Conservation (phyloP, 1,140 invertebrate genomes). For the Pectinophora gossypiella region DNA sequence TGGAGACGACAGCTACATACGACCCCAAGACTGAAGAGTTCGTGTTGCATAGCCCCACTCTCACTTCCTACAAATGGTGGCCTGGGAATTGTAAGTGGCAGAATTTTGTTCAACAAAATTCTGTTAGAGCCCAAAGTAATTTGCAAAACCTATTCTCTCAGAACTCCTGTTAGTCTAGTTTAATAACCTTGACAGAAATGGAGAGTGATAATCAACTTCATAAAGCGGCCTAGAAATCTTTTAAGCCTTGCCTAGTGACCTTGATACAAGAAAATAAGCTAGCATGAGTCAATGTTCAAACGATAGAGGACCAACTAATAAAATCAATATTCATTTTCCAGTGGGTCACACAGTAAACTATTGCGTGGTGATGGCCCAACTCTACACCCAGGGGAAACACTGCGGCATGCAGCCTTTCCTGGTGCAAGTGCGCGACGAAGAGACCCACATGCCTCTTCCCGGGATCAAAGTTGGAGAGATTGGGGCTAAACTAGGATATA, state of each 20-base stretch:
- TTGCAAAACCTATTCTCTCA: too few relatives aligned
- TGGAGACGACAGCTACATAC: constrained; percentile 95
- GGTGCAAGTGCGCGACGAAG: constrained; percentile 90
- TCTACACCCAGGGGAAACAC: constrained; percentile 87
- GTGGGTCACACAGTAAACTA: constrained; percentile 95
- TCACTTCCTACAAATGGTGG: constrained; percentile 97
- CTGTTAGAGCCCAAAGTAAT: too few relatives aligned
- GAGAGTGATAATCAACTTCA: too few relatives aligned
- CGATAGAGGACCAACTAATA: too few relatives aligned
- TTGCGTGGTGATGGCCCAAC: constrained; percentile 91
- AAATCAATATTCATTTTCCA: too few relatives aligned
- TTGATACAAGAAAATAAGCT: too few relatives aligned
- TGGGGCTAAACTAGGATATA: constrained; percentile 93
- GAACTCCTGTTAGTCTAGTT: too few relatives aligned
- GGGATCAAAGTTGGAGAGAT: constrained; percentile 96
- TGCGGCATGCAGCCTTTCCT: constrained; percentile 94
- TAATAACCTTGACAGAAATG: too few relatives aligned
- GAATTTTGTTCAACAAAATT: too few relatives aligned
- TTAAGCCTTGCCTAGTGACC: too few relatives aligned
- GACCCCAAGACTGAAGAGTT: constrained; percentile 91
- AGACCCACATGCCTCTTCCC: constrained; percentile 89
- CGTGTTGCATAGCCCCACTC: constrained; percentile 88
- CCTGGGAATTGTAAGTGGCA: constrained; percentile 93
- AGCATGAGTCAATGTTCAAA: too few relatives aligned
- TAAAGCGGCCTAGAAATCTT: too few relatives aligned